These are phyloP conservation scores for Lycocorax pyrrhopterus DNA, from an alignment of 2,113 vertebrate species.

Conservation along the genomic window DNA sequence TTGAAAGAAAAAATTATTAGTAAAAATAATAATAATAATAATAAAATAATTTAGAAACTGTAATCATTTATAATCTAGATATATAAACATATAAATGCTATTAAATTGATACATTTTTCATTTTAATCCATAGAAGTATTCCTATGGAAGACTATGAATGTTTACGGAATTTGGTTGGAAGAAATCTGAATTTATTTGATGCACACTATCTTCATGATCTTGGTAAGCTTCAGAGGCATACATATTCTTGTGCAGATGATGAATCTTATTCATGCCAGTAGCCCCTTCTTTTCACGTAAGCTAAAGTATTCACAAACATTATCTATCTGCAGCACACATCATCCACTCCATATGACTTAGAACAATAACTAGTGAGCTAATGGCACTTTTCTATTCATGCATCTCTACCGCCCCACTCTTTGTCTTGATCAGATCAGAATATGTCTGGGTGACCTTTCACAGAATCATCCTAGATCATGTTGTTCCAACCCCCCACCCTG, in stretches of 20 bases:
- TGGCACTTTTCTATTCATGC: neutral
- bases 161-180: neutral
- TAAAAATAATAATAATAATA: neutral
- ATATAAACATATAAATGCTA: neutral
- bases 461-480: neutral
- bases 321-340: neutral
- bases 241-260: neutral
- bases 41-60: neutral
- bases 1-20: neutral
- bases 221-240: neutral
- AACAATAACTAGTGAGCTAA: neutral
- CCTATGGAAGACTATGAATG: neutral
- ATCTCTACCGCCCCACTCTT: neutral
- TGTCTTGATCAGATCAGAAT: neutral
- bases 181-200: neutral
- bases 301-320: neutral
- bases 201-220: neutral
- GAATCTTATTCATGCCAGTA: neutral
- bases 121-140: neutral
- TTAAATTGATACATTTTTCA: neutral
- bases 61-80: neutral
- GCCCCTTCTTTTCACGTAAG: neutral
- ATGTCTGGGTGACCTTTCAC: neutral
- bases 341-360: neutral
- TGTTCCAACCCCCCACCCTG: rapidly evolving